Evolutionary conservation across 53 echinoderm and acorn worm species (phyloP).

Genomic region (Henricia sp.): DNA sequence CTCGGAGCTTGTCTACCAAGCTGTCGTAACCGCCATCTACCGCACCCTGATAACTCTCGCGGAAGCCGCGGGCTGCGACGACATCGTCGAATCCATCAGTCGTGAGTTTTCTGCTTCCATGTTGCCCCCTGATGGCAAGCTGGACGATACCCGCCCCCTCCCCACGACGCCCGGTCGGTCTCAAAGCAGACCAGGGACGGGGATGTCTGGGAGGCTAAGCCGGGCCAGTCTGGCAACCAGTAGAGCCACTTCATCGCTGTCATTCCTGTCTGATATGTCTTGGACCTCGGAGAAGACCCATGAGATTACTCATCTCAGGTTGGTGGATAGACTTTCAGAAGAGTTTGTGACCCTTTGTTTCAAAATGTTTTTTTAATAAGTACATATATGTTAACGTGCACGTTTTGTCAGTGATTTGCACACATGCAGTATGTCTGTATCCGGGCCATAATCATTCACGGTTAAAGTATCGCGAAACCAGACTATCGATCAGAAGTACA

Average conservation of each 20-base stretch:
- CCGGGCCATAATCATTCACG: too few relatives aligned
- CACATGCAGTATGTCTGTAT: too few relatives aligned
- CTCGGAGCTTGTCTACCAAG: slow-evolving; percentile 89
- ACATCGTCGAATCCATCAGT: slow-evolving; percentile 82
- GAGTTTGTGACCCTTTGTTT: too few relatives aligned
- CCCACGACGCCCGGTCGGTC: not conserved
- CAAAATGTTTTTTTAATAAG: too few relatives aligned
- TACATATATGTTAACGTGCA: too few relatives aligned
- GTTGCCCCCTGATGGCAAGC: not conserved
- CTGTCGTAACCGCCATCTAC: slow-evolving; percentile 86
- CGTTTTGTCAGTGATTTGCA: too few relatives aligned
- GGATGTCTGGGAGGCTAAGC: slow-evolving; percentile 44
- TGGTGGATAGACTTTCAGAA: not conserved
- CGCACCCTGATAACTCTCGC: slow-evolving; percentile 93
- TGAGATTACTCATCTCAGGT: slow-evolving; percentile 91
- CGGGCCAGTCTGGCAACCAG: slow-evolving; percentile 54
- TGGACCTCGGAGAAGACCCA: slow-evolving; percentile 86
- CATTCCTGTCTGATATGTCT: slow-evolving; percentile 89
- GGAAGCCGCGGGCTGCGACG: slow-evolving; percentile 92
- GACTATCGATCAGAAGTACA: too few relatives aligned
- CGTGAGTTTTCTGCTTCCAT: slow-evolving; percentile 55
- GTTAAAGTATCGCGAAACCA: too few relatives aligned
- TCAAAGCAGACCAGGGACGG: slow-evolving; percentile 67
- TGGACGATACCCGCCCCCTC: slow-evolving; percentile 29
- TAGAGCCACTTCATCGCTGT: slow-evolving; percentile 84